These are phyloP conservation scores for Cryptotermes secundus DNA, from an alignment of 1,140 invertebrate species.

Conservation along the genomic window DNA sequence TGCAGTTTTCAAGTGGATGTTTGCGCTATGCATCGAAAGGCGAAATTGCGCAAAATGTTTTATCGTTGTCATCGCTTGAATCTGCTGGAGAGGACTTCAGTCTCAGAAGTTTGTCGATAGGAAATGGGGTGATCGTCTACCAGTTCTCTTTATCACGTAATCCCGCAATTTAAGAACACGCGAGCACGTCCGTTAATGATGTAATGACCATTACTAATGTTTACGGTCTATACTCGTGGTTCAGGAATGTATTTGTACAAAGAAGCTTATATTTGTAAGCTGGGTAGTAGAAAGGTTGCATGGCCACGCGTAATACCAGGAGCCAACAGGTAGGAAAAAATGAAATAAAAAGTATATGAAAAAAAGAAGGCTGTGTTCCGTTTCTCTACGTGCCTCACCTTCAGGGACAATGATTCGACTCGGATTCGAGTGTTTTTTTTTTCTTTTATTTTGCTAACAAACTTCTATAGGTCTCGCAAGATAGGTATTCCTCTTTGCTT, in stretches of 20 bases:
- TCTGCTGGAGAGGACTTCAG: no score
- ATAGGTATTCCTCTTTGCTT: background rate
- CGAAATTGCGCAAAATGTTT: no score
- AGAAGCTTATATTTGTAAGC: constrained; percentile 27
- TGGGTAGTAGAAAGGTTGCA: constrained; percentile 29
- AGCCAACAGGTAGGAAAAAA: constrained; percentile 35
- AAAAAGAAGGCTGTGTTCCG: constrained; percentile 34
- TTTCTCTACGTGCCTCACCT: constrained; percentile 36
- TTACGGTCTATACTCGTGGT: background rate
- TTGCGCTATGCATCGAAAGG: no score
- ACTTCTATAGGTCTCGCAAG: constrained; percentile 24
- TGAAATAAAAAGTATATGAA: constrained; percentile 23
- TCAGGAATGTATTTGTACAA: constrained; percentile 1
- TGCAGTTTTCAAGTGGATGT: no score
- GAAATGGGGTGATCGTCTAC: background rate
- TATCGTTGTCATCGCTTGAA: no score
- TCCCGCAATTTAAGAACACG: background rate
- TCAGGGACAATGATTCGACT: constrained; percentile 31
- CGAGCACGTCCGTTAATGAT: background rate
- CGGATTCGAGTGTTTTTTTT: constrained; percentile 3
- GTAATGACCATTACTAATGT: background rate
- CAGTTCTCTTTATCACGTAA: background rate
- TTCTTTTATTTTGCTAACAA: constrained; percentile 30
- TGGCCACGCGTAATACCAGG: constrained; percentile 33
- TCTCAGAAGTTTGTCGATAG: background rate